phyloP scores from a whole-genome alignment of 2,113 vertebrate species.

The Ochotona curzoniae region DNA sequence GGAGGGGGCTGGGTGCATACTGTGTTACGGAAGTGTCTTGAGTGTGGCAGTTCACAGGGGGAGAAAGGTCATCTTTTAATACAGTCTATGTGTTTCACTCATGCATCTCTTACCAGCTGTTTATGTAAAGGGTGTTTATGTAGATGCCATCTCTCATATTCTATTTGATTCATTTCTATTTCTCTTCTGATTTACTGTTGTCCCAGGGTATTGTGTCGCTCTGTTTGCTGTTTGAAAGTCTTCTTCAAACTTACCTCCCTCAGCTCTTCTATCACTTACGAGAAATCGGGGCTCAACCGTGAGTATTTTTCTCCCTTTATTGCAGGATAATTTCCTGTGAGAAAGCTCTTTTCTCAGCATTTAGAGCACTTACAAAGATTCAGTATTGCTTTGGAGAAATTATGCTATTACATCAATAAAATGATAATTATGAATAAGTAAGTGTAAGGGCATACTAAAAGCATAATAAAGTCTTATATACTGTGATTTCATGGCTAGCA shows the following conservation, averaged over 20 bases:
- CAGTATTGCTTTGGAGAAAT: constrained; percentile 29
- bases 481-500: constrained; percentile 33
- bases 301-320: constrained; percentile 83
- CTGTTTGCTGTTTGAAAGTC: constrained; percentile 97
- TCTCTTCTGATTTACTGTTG: constrained; percentile 71
- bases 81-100: neutral
- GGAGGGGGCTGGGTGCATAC: neutral
- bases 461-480: constrained; percentile 33
- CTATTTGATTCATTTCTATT: constrained; percentile 4
- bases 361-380: neutral
- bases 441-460: neutral
- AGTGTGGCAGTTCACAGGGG: neutral
- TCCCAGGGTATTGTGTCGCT: constrained; percentile 95
- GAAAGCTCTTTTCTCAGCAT: neutral
- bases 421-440: constrained; percentile 6
- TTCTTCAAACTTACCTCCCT: constrained; percentile 96
- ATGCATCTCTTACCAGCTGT: neutral
- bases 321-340: constrained; percentile 24
- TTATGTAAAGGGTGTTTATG: constrained; percentile 29
- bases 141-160: constrained; percentile 34
- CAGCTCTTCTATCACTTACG: constrained; percentile 98
- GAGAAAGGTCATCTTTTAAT: neutral
- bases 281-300: constrained; percentile 98
- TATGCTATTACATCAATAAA: constrained; percentile 15
- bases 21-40: constrained; percentile 23